These are phyloP conservation scores for Sphaerodactylus townsendi DNA, from an alignment of 2,113 vertebrate species.

Conservation along the genomic window DNA sequence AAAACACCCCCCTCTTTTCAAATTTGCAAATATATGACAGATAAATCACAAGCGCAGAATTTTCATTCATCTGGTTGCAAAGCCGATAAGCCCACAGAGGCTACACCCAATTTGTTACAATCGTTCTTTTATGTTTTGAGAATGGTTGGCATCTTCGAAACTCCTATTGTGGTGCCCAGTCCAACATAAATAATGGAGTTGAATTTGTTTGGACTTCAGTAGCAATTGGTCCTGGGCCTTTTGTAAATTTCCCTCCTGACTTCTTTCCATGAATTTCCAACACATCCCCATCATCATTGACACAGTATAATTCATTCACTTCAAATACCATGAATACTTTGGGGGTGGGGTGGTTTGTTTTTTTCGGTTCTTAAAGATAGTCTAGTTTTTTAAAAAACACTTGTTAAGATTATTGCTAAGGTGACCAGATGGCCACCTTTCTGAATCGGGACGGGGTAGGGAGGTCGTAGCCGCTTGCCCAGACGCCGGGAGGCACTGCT, in stretches of 20 bases:
- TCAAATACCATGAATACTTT: neutral
- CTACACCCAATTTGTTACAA: neutral
- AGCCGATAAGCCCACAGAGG: neutral
- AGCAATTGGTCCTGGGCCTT: neutral
- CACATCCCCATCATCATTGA: neutral
- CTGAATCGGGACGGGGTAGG: too few relatives aligned
- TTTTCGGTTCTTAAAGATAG: constrained; percentile 44
- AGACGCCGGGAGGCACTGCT: too few relatives aligned
- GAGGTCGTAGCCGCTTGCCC: too few relatives aligned
- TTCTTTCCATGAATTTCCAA: neutral
- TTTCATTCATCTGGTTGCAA: neutral
- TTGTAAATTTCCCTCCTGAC: neutral
- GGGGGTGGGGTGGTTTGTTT: neutral
- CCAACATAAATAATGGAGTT: neutral
- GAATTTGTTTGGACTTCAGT: neutral
- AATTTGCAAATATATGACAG: neutral
- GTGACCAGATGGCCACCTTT: too few relatives aligned
- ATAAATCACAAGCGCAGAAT: neutral
- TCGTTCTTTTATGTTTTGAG: neutral
- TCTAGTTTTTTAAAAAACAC: constrained; percentile 35
- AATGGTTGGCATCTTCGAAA: neutral
- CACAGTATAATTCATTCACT: neutral
- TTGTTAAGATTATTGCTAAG: too few relatives aligned
- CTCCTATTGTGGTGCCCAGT: neutral
- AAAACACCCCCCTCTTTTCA: neutral